Conservation (phyloP, 2,888 invertebrate species). For the Thera obeliscata region DNA sequence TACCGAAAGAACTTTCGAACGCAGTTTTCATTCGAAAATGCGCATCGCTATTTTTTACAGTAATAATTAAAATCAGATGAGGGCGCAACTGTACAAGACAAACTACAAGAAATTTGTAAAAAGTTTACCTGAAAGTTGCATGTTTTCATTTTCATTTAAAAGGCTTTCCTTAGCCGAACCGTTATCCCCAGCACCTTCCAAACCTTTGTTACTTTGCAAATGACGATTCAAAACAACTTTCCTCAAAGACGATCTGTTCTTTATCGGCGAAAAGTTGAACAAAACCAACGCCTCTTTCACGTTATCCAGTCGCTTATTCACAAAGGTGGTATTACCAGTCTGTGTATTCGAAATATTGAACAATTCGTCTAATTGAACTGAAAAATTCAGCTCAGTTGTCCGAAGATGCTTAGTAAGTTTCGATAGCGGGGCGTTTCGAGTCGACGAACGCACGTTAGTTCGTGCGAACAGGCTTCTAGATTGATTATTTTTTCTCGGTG, state of each 20-base stretch:
- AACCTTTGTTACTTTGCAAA: slow-evolving; percentile 44
- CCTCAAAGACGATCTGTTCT: slow-evolving; percentile 64
- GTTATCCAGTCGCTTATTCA: slow-evolving; percentile 46
- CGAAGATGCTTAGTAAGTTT: slow-evolving; percentile 66
- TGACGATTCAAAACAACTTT: slow-evolving; percentile 65
- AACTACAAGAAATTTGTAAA: background rate
- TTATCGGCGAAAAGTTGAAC: slow-evolving; percentile 65
- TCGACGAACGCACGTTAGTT: slow-evolving; percentile 62
- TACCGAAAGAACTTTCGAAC: too few relatives aligned
- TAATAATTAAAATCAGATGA: too few relatives aligned
- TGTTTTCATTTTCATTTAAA: slow-evolving; percentile 64
- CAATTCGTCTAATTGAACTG: slow-evolving; percentile 66
- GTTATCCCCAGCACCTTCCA: slow-evolving; percentile 35
- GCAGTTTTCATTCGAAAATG: too few relatives aligned
- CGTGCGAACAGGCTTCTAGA: slow-evolving; percentile 69
- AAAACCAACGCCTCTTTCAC: slow-evolving; percentile 60
- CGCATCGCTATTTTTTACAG: too few relatives aligned
- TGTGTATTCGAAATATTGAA: slow-evolving; percentile 55
- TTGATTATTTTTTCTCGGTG: slow-evolving; percentile 52
- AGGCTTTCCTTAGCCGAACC: slow-evolving; percentile 47
- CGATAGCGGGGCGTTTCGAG: slow-evolving; percentile 60
- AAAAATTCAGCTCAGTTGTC: slow-evolving; percentile 69
- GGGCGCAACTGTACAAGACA: too few relatives aligned
- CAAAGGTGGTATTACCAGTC: slow-evolving; percentile 27
- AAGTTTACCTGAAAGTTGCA: slow-evolving; percentile 71